Conservation (phyloP, 2,113 vertebrate genomes). For the Gadus chalcogrammus region DNA sequence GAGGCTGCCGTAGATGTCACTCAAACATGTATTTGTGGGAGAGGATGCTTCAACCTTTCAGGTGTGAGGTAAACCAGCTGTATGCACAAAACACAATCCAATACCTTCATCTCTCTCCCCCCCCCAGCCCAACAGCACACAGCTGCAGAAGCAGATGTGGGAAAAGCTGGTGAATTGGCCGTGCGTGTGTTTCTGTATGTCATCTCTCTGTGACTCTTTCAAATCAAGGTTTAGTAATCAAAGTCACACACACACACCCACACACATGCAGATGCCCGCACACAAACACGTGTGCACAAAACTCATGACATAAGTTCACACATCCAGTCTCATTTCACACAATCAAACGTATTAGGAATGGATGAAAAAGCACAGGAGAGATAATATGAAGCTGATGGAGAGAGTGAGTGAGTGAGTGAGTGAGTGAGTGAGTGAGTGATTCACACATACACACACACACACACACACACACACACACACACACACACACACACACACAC, state of each 20-base stretch:
- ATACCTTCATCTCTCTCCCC: slow-evolving; percentile 6
- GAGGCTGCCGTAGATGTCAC: slow-evolving; percentile 18
- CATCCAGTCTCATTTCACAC: too few relatives aligned
- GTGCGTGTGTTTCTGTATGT: slow-evolving; percentile 40
- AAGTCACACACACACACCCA: slow-evolving; percentile 5
- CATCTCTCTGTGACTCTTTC: slow-evolving; percentile 41
- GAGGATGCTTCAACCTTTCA: slow-evolving; percentile 35
- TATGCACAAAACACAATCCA: slow-evolving; percentile 28
- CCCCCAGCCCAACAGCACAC: slow-evolving; percentile 19
- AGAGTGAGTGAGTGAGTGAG: not conserved
- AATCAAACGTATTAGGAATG: too few relatives aligned
- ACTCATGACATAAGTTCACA: too few relatives aligned
- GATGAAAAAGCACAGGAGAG: too few relatives aligned
- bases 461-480: slow-evolving; percentile 21
- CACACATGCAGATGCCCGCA: not conserved
- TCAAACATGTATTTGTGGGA: slow-evolving; percentile 1
- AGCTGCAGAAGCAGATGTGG: slow-evolving; percentile 64
- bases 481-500: slow-evolving; percentile 28
- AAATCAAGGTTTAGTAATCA: slow-evolving; percentile 32
- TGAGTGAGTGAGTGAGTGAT: too few relatives aligned
- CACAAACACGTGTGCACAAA: too few relatives aligned
- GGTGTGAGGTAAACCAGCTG: too few relatives aligned
- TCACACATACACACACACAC: not conserved
- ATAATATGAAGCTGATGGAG: not conserved
- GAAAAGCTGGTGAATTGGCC: slow-evolving; percentile 50